Evolutionary conservation across 2,113 vertebrate species (phyloP), one percentile per base, ranked within the genome.

Genomic region (Triplophysa siluroides): DNA sequence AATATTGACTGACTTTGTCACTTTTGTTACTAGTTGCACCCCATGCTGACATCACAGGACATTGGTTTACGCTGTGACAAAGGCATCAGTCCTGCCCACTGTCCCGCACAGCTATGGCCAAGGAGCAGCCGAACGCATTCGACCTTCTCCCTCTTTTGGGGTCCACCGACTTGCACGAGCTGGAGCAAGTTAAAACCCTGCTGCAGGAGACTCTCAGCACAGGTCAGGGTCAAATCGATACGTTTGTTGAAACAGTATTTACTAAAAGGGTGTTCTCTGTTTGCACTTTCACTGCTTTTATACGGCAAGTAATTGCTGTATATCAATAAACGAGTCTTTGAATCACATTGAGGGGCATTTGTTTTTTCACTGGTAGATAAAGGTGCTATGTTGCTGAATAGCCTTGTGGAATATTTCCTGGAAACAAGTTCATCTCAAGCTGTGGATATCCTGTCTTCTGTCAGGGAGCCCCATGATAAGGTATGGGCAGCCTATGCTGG

Each of bases 381-480:
- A 86, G 96, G 96, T 41, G 93, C 95, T 2, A 81, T 95, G 86
- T 93, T 98, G 52, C 91, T 99, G 26, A 95, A 95, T 85, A 91
- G 90, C 43, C 87, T 99, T 89, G 95, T 99, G 86, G 98, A 99
- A 66, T 92, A 94, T 85, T 99, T 96, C 88, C 89, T 99, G 90
- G 96, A 97, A 89, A 95, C 93, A 14, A 93, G 68, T 64, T 99
- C 97, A 62, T 85, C 94, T 85, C 94, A 95, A 83, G 96, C 92
- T 0, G 87, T 95, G 79, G 92, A 95, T 77, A 95, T 99, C 82
- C 92, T 99, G 83, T 96, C 94, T 26, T 93, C 96, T 23, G 90
- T 97, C 87, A 95, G 96, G 83, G 98, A 99, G 87, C 94, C 95
- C 10, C 97, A 97, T 69, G 96, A 99, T 87, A 99, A 99, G 96